Conservation (phyloP, 2,797 vertebrate genomes). For the Rhinogobio ventralis region DNA sequence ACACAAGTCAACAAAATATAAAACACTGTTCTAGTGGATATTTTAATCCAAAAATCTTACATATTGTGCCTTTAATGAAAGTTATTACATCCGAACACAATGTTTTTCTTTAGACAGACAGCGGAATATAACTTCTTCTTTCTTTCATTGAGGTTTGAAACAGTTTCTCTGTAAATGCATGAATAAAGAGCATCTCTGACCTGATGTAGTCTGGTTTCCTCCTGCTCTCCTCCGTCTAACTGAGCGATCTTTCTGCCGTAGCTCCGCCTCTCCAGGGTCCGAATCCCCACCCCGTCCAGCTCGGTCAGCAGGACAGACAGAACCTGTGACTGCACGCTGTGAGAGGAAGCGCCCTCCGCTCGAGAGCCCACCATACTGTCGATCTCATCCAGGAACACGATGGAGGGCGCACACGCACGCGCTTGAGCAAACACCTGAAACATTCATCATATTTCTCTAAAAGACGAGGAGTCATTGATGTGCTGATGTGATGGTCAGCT, state of each 20-base stretch:
- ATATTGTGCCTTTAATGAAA: too few relatives aligned
- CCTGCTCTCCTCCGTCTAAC: constrained; percentile 69
- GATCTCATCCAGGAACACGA: constrained; percentile 97
- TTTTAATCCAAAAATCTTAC: too few relatives aligned
- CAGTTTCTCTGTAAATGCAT: neutral
- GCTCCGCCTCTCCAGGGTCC: constrained; percentile 86
- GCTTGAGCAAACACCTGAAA: constrained; percentile 85
- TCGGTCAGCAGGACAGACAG: constrained; percentile 96
- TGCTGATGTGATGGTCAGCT: too few relatives aligned
- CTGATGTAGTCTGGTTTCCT: constrained; percentile 69
- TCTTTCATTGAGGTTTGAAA: neutral
- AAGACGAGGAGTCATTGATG: too few relatives aligned
- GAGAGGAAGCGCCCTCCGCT: constrained; percentile 67
- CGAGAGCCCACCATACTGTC: constrained; percentile 91
- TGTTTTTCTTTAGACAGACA: neutral
- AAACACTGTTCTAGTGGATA: too few relatives aligned
- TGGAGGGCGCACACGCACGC: constrained; percentile 88
- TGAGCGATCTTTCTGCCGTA: constrained; percentile 66
- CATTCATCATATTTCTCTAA: neutral
- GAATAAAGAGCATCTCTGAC: constrained; percentile 61
- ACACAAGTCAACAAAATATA: too few relatives aligned
- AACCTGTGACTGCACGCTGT: constrained; percentile 84
- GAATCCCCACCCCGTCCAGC: constrained; percentile 92
- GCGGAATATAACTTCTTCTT: neutral
- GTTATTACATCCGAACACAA: too few relatives aligned